Evolutionary conservation across 2,113 vertebrate genomes (phyloP), one percentile per base, ranked within the genome.

Genomic region (Trichomycterus rosablanca): DNA sequence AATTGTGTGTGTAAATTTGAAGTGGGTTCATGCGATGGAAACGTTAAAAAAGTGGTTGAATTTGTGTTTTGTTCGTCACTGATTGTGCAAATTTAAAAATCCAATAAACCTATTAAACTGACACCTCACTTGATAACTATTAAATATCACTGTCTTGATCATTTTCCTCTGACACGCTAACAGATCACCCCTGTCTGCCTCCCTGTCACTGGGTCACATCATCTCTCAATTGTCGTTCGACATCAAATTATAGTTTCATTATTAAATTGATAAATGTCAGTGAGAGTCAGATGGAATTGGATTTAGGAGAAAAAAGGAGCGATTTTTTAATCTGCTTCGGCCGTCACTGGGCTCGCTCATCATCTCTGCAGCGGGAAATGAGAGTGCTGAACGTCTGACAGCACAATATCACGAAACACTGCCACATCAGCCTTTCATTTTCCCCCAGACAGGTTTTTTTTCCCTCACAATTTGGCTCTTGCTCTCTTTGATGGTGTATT

Each of bases 341-440:
- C 80, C 79, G 81, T 82, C 82, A 76, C 70, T 51, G 5, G 61
- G 67, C 78, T 60, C 57, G 70, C 78, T 81, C 81, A 75, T 83
- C 83, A 80, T 83, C 77, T 66, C 68, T 74, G 76, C 83, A 74
- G 72, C 75, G 81, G 84, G 82, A 85, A 84, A 86, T 83, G 78
- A 85, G 83, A 83, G 78, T 57, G 76, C 75, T 79, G 79, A 67
- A 80, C 74, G 68, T 82, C 78, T 85, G 83, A 85, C 84, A 86
- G 82, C 77, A 86, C 78, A 81, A 80, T 82, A 83, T 84, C 78
- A 83, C 78, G 80, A 85, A 80, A 81, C 80, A 81, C 79, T 67
- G 68, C 72, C 77, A 72, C 77, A 67, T 74, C 78, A 76, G 80
- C 80, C 72, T 82, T 83, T 81, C 84, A 82, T 80, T 77, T 82